Evolutionary conservation across 2,888 invertebrate species (phyloP).

Genomic region (Acleris cristana): DNA sequence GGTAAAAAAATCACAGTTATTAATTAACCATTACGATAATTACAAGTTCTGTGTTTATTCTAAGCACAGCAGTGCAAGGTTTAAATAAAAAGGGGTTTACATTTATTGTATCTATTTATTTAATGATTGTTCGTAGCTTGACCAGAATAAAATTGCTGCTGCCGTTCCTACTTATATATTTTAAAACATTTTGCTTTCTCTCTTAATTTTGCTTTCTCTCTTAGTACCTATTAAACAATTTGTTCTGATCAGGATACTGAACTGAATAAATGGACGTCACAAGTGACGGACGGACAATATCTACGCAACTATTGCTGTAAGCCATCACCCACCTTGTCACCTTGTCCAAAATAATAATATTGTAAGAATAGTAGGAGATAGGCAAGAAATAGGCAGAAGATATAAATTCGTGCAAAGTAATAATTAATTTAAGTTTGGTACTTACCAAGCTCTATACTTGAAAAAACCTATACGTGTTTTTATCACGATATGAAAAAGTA

Average conservation of each 20-base stretch:
- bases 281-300: slow-evolving; percentile 14
- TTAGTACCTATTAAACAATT: no score
- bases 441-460: neutral
- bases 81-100: neutral
- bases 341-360: slow-evolving; percentile 10
- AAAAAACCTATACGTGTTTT: neutral
- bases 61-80: neutral
- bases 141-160: neutral
- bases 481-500: neutral
- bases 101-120: neutral
- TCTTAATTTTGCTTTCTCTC: no score
- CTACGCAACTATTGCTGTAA: slow-evolving; percentile 1
- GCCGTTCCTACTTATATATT: neutral
- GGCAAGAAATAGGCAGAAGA: slow-evolving; percentile 41
- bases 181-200: neutral
- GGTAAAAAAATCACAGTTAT: no score
- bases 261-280: neutral
- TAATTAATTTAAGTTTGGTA: slow-evolving; percentile 2
- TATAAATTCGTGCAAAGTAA: slow-evolving; percentile 46
- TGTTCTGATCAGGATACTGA: neutral
- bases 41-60: slow-evolving; percentile 4
- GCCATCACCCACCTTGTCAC: slow-evolving; percentile 32
- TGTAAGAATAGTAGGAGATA: slow-evolving; percentile 29
- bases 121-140: neutral
- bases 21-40: neutral